phyloP scores from a whole-genome alignment of 2,797 vertebrate species.

The Bradypus variegatus region DNA sequence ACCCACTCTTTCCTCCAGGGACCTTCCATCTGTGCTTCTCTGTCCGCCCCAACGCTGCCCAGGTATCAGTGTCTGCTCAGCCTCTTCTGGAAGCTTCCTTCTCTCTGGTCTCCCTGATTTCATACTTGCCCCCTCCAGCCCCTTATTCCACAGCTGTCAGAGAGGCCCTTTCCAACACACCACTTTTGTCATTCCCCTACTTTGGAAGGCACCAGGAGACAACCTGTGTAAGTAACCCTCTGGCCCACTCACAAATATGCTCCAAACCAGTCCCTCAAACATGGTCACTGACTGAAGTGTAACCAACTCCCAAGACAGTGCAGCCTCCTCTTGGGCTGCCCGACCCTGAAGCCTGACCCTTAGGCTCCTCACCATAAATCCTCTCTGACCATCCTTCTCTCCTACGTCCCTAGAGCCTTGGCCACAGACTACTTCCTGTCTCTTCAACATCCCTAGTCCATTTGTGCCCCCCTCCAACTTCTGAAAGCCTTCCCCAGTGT shows the following conservation, averaged over 20 bases:
- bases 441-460: too few relatives aligned
- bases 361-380: background rate
- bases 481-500: background rate
- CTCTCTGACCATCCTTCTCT: background rate
- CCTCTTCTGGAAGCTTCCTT: background rate
- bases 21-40: background rate
- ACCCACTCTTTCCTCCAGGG: background rate
- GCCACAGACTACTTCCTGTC: too few relatives aligned
- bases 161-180: background rate
- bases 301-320: background rate
- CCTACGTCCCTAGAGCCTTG: too few relatives aligned
- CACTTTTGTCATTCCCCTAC: background rate
- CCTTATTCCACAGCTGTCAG: background rate
- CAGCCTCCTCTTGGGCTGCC: background rate
- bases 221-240: background rate
- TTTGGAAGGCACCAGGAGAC: background rate
- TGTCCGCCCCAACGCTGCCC: rapidly evolving
- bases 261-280: background rate
- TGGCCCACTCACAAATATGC: background rate
- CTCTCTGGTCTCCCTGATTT: background rate
- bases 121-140: background rate
- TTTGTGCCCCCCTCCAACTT: background rate
- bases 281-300: background rate
- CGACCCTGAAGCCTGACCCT: background rate
- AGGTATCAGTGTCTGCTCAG: background rate